phyloP scores from a whole-genome alignment of 2,888 invertebrate species.

The Ferdinandea cuprea region DNA sequence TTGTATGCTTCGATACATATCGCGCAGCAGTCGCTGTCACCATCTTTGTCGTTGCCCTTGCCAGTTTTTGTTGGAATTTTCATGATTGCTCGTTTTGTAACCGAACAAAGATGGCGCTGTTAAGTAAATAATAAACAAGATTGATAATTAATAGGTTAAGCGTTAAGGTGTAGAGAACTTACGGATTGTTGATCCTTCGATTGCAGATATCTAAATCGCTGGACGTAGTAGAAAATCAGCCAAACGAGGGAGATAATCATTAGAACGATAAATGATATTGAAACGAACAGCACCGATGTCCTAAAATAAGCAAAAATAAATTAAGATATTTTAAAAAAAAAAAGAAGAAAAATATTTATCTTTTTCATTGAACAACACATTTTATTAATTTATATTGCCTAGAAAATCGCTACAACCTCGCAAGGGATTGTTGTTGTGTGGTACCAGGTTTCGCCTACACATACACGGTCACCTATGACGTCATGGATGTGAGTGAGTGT shows the following conservation, averaged over 20 bases:
- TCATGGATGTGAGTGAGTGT: too few relatives aligned
- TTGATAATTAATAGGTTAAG: background rate
- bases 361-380: too few relatives aligned
- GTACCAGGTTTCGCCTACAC: too few relatives aligned
- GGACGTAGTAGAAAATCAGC: slow-evolving; percentile 98
- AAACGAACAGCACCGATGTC: slow-evolving; percentile 96
- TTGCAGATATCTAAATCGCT: slow-evolving; percentile 96
- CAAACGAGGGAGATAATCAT: slow-evolving; percentile 97
- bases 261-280: slow-evolving; percentile 96
- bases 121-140: slow-evolving; percentile 79
- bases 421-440: too few relatives aligned
- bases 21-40: slow-evolving; percentile 95
- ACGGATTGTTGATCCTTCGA: slow-evolving; percentile 97
- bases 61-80: slow-evolving; percentile 96
- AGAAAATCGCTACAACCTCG: too few relatives aligned
- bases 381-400: too few relatives aligned
- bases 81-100: slow-evolving; percentile 96
- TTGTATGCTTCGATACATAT: slow-evolving; percentile 97
- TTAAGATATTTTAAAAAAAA: background rate
- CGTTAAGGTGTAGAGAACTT: slow-evolving; percentile 46
- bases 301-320: slow-evolving; percentile 83
- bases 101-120: slow-evolving; percentile 94
- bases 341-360: slow-evolving; percentile 16
- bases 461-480: too few relatives aligned
- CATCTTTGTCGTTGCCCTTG: slow-evolving; percentile 93